Percentiles rank a stretch among this genome's conserved stretches.
Conservation (phyloP, 2,113 vertebrate genomes). For the Ellobius talpinus region DNA sequence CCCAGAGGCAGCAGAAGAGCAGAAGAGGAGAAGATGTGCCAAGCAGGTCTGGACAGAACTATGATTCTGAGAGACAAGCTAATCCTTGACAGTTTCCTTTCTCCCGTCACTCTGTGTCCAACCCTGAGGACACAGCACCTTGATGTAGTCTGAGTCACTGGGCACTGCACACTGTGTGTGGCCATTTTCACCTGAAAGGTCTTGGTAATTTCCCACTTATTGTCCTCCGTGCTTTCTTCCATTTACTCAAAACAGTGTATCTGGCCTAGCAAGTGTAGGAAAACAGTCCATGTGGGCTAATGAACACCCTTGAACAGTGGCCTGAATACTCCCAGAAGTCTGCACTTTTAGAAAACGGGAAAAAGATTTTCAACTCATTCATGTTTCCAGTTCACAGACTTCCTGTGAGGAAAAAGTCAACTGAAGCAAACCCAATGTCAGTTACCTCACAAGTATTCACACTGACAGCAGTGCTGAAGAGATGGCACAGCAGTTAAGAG, state of each 20-base stretch:
- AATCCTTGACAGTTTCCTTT: neutral
- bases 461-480: neutral
- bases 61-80: neutral
- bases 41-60: neutral
- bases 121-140: neutral
- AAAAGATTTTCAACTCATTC: neutral
- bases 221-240: neutral
- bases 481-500: neutral
- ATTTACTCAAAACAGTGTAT: neutral
- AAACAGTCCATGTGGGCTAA: neutral
- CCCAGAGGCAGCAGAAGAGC: neutral
- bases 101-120: neutral
- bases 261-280: neutral
- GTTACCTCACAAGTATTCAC: neutral
- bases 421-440: neutral
- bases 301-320: neutral
- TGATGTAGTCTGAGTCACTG: neutral
- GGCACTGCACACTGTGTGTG: no score
- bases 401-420: conserved; percentile 4
- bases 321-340: neutral
- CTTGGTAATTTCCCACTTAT: neutral
- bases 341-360: neutral
- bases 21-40: neutral
- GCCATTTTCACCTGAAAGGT: neutral
- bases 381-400: neutral